phyloP scores from a whole-genome alignment of 2,888 invertebrate species.

The Congeria kusceri region DNA sequence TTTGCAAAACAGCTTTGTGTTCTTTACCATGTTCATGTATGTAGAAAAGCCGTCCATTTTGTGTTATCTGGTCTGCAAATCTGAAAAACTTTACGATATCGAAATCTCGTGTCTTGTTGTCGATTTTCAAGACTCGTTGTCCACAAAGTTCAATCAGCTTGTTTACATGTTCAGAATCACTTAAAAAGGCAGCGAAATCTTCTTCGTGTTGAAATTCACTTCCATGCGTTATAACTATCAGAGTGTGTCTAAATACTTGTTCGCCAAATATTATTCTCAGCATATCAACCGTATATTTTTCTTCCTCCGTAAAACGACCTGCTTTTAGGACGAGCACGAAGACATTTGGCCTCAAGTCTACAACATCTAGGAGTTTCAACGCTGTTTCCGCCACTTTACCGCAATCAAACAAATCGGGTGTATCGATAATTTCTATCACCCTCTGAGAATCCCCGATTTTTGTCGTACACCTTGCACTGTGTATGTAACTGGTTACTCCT shows the following conservation, averaged over 20 bases:
- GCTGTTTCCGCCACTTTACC: neutral
- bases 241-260: slow-evolving; percentile 10
- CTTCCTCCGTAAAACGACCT: slow-evolving; percentile 9
- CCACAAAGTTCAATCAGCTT: too few relatives aligned
- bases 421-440: slow-evolving; percentile 4
- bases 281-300: slow-evolving; percentile 18
- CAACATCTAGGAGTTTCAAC: slow-evolving; percentile 6
- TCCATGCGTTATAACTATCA: slow-evolving; percentile 20
- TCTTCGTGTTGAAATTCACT: neutral
- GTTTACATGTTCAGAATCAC: too few relatives aligned
- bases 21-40: neutral
- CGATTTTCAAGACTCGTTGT: too few relatives aligned
- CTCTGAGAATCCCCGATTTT: too few relatives aligned
- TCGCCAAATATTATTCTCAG: slow-evolving; percentile 19
- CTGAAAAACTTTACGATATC: too few relatives aligned
- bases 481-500: too few relatives aligned
- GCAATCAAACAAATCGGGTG: slow-evolving; percentile 14
- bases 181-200: slow-evolving; percentile 1
- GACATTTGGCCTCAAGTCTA: slow-evolving; percentile 9
- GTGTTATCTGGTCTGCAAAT: too few relatives aligned
- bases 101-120: too few relatives aligned
- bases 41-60: too few relatives aligned
- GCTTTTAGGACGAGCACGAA: slow-evolving; percentile 8
- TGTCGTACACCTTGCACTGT: too few relatives aligned
- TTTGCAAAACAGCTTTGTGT: too few relatives aligned